Evolutionary conservation across 1,140 invertebrate genomes (phyloP), one percentile per base, ranked within the genome.

Genomic region (Zaprionus ghesquierei): DNA sequence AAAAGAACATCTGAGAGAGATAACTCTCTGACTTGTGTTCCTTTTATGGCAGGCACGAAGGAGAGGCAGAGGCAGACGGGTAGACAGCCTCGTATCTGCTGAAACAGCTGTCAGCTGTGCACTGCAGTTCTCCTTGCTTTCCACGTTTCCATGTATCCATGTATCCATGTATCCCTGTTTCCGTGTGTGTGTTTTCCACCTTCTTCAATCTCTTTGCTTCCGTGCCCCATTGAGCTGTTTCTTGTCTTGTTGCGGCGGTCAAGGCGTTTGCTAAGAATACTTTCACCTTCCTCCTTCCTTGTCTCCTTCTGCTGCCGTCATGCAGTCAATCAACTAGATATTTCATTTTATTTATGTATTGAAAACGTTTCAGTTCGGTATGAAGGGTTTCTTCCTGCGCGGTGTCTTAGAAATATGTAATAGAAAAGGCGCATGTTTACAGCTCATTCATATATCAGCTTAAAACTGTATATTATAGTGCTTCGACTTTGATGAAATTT

Each of bases 31-130:
- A 73, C 70, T 73, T 73, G 68, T 50, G 49, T 69, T 69, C 29
- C 50, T 69, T 73, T 69, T 69, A 73, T 60, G 29, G 53, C 63
- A 59, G 69, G n/a, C 49, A 46, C n/a, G n/a, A n/a, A n/a, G n/a
- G 63, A 27, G 15, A 46, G 41, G 18, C 41, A 20, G 38, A 12
- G 18, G 18, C 33, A 4, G 33, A 10, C 5, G 18, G 18, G 8
- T 10, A 5, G 41, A 18, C 41, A 10, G 41, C 8, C 41, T 68
- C 31, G 64, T 69, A 61, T 73, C 56, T 56, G 64, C 31, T 69
- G 64, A 69, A 73, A 73, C 70, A 73, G 70, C 70, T 73, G 70
- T 69, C 70, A 73, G 70, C 70, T 46, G 15, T 69, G 31, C 68
- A 18, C 58, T 66, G 63, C 63, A 60, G 35, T 68, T 68, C 49